phyloP scores from a whole-genome alignment of 1,140 invertebrate species.

The Scaptomyza montana region DNA sequence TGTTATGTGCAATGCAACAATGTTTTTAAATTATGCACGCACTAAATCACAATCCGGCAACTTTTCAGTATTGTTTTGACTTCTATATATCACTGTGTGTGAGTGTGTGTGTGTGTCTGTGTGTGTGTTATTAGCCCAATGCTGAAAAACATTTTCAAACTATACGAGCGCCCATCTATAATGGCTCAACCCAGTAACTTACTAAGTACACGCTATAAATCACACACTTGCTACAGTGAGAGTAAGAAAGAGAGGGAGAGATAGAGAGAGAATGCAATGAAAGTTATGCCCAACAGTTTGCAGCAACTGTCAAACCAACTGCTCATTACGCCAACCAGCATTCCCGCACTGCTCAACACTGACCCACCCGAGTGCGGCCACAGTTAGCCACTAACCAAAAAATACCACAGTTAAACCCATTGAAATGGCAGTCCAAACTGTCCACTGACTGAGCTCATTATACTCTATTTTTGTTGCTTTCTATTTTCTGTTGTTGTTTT shows the following conservation, averaged over 20 bases:
- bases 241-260: slow-evolving; percentile 1
- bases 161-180: slow-evolving; percentile 55
- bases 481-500: slow-evolving; percentile 7
- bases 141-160: slow-evolving; percentile 48
- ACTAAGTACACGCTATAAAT: slow-evolving; percentile 60
- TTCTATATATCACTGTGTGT: slow-evolving; percentile 8
- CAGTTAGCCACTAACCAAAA: slow-evolving; percentile 21
- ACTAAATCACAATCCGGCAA: slow-evolving; percentile 36
- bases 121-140: slow-evolving; percentile 28
- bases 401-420: slow-evolving; percentile 25
- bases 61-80: slow-evolving; percentile 48
- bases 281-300: slow-evolving; percentile 71
- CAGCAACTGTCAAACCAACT: slow-evolving; percentile 77
- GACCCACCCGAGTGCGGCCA: not conserved
- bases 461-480: slow-evolving; percentile 54
- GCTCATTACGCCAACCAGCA: slow-evolving; percentile 60
- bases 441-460: slow-evolving; percentile 63
- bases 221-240: slow-evolving; percentile 58
- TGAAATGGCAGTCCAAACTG: slow-evolving; percentile 31
- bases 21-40: slow-evolving; percentile 34
- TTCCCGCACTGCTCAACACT: slow-evolving; percentile 12
- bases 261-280: slow-evolving; percentile 39
- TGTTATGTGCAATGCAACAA: slow-evolving; percentile 25
- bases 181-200: slow-evolving; percentile 38
- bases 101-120: no score